phyloP scores from a whole-genome alignment of 2,113 vertebrate genomes.

The Nycticorax nycticorax region DNA sequence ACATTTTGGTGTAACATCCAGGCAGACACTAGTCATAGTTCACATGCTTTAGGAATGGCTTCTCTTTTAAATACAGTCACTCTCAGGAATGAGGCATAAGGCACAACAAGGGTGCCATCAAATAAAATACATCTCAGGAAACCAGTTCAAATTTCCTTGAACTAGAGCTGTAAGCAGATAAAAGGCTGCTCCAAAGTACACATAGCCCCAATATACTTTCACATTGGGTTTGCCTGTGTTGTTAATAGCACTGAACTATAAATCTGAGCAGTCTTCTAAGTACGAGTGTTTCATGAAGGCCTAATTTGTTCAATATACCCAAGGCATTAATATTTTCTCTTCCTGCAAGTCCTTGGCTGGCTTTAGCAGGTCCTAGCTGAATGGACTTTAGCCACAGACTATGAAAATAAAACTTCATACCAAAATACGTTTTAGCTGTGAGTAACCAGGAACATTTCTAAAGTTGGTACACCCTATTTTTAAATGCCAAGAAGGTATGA shows the following conservation, averaged over 20 bases:
- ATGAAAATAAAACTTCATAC: neutral
- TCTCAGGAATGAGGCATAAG: neutral
- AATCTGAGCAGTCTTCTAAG: neutral
- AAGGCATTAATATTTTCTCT: neutral
- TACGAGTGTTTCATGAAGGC: neutral
- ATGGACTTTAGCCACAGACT: neutral
- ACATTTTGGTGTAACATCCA: neutral
- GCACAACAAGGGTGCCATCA: neutral
- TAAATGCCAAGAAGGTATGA: neutral
- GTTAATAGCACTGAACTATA: neutral
- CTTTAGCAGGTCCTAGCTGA: neutral
- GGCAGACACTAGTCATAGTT: neutral
- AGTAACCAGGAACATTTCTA: neutral
- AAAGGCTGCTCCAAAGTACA: slow-evolving; percentile 4
- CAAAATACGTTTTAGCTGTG: neutral
- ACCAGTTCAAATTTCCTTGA: neutral
- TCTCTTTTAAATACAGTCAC: neutral
- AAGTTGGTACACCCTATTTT: neutral
- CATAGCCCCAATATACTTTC: neutral
- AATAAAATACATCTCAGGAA: neutral
- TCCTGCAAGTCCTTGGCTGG: neutral
- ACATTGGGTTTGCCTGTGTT: neutral
- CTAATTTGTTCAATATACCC: neutral
- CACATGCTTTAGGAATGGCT: neutral
- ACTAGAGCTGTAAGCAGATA: neutral